Evolutionary conservation across 2,113 vertebrate species (phyloP), one percentile per base, ranked within the genome.

Genomic region (Gallinago media): DNA sequence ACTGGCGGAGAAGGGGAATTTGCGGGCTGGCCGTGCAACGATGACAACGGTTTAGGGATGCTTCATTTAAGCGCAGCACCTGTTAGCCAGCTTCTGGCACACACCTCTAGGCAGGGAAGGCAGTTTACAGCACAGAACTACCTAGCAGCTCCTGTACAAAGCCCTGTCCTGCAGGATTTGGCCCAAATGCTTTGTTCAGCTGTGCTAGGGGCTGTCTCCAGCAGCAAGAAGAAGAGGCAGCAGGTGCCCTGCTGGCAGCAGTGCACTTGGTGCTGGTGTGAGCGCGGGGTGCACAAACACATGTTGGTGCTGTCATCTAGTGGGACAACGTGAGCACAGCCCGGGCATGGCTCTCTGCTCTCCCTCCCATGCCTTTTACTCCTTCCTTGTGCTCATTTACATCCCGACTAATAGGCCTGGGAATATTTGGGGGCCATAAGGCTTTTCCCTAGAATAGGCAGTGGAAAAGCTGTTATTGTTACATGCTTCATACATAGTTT

Each of bases 241-340:
- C 26, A 38, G 67, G 58, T 49, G 67, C 55, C 47, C 54, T 66
- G 61, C 66, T 61, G 21, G 40, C 72, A 31, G 82, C 49, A 52
- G 46, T 58, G n/a, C 46, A 44, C 38, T 27, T 11, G n/a, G 38
- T 19, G 67, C 68, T 47, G 67, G 11, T 58, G 36, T 18, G 18
- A 65, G 44, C 1, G 0, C 0, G 1, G 34, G 49, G 54, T 62
- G 40, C 73, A 4, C 55, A 93, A 66, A 40, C 34, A 52, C 71
- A 77, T 46, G 94, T 73, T 89, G 87, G 63, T 96, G 94, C 86
- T 96, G 95, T 94, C 96, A 93, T 58, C 96, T 96, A 94, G 94
- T 92, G 94, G 95, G 81, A 73, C 80, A 89, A 47, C n/a, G n/a
- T 0, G 25, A 44, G 74, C 59, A 78, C 40, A 62, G 59, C 81